Evolutionary conservation across 2,888 invertebrate species (phyloP).

Genomic region (Alloscopus bannaensis): DNA sequence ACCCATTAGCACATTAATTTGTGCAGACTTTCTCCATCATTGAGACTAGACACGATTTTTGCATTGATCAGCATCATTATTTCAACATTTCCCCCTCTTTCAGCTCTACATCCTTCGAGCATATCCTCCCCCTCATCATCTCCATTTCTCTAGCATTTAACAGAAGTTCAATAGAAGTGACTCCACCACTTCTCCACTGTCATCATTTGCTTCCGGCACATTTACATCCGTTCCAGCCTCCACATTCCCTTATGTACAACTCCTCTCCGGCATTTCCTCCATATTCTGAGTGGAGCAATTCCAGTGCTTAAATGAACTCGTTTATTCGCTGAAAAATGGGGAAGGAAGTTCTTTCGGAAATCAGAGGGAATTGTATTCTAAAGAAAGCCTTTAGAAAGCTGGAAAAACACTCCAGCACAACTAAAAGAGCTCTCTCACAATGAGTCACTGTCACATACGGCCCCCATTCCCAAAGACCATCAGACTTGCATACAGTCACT

Average conservation of each 20-base stretch:
- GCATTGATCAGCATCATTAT: slow-evolving; percentile 8
- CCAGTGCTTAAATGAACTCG: slow-evolving; percentile 48
- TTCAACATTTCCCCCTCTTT: not conserved
- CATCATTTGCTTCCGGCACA: slow-evolving; percentile 45
- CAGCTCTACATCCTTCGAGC: not conserved
- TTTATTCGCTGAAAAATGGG: slow-evolving; percentile 52
- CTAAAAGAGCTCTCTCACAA: slow-evolving; percentile 1
- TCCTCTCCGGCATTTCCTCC: slow-evolving; percentile 20
- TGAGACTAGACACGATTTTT: not conserved
- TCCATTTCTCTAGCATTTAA: slow-evolving; percentile 20
- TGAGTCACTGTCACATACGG: slow-evolving; percentile 27
- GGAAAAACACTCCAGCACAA: not conserved
- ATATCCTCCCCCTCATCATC: slow-evolving; percentile 26
- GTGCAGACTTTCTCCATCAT: slow-evolving; percentile 16
- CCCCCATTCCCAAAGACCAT: not conserved
- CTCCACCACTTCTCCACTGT: slow-evolving; percentile 1
- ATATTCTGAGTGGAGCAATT: slow-evolving; percentile 37
- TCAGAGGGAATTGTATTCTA: slow-evolving; percentile 45
- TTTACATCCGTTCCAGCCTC: slow-evolving; percentile 5
- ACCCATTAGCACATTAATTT: not conserved
- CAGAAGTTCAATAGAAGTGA: not conserved
- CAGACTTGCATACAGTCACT: not conserved
- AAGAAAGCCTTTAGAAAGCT: slow-evolving; percentile 21
- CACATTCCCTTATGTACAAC: slow-evolving; percentile 13
- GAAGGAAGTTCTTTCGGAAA: slow-evolving; percentile 53